Base-by-base conservation (phyloP, 1,140 invertebrate species). In the Aphelenchoides besseyi region DNA sequence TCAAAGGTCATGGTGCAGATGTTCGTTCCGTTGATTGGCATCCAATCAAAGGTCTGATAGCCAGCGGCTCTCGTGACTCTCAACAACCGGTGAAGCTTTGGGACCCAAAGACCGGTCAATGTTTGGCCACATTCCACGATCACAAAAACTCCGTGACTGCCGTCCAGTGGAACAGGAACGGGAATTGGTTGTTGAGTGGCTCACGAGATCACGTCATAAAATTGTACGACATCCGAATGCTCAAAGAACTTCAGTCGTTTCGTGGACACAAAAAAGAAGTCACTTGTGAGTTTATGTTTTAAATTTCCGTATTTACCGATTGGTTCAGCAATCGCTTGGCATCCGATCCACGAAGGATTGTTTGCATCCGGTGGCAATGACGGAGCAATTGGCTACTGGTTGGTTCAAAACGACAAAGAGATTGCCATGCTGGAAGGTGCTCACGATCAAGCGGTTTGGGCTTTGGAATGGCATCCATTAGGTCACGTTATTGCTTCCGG, bases 11-110 rank as follows among this genome's bases (percentile, higher is more conserved):
- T 86, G 97, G 97, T 77, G 93, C 96, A 23, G 97, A 99, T 89
- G 97, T 99, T 0, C 97, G 97, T 86, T 97, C 95, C 86, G 93
- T 98, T 2, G 94, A 98, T 85, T 99, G 97, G 97, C 97, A 99
- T 89, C 96, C 97, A 2, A 92, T 93, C 74, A 98, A 98, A 86
- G 91, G 91, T 75, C 88, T 99, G 62, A 90, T 99, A 77, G 92
- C 96, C 26, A 98, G 95, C 16, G 97, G 97, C 0, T 97, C 94
- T 85, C 97, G 98, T 87, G 97, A 99, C 85, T 97, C 95, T 85
- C 97, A 99, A 84, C 97, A 99, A 83, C 97, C 97, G 8, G 92
- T 99, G 12, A 99, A 99, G 86, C 87, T 99, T 16, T 99, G 97
- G 97, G 97, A 99, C 88, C 94, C 96, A 5, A 95, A 95, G 85